Evolutionary conservation across 2,797 vertebrate species (phyloP).

Genomic region (Dromococcyx pavoninus): DNA sequence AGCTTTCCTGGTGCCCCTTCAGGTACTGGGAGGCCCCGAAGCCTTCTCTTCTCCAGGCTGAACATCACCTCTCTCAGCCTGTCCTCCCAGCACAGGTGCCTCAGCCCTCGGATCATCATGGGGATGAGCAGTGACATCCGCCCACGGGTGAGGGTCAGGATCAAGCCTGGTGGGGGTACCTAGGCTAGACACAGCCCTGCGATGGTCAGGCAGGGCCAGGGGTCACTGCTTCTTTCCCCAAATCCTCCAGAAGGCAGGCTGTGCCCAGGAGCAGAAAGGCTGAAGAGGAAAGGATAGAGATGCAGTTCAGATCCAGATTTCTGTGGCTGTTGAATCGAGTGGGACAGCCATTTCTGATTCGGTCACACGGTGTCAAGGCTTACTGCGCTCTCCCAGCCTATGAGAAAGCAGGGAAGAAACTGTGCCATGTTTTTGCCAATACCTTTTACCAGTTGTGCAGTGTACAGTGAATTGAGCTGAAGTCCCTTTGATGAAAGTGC

Average conservation of each 20-base stretch:
- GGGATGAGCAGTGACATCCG: rapidly evolving
- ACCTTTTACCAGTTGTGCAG: no score
- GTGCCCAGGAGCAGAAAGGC: not conserved
- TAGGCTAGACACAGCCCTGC: not conserved
- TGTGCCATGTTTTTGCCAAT: rapidly evolving
- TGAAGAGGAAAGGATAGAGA: not conserved
- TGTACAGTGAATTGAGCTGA: rapidly evolving
- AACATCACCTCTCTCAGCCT: no score
- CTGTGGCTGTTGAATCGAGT: not conserved
- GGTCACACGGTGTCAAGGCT: not conserved
- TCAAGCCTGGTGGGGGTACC: not conserved
- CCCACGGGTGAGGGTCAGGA: not conserved
- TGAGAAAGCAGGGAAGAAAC: not conserved
- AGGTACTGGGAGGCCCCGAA: no score
- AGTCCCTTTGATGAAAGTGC: not conserved
- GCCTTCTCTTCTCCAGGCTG: no score
- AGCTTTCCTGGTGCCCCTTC: no score
- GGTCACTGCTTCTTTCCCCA: not conserved
- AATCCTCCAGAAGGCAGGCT: not conserved
- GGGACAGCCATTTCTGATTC: not conserved
- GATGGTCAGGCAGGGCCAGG: not conserved
- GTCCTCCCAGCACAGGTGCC: no score
- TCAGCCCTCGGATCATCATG: no score
- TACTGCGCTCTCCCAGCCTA: not conserved
- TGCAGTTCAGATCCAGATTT: no score